Evolutionary conservation across 1,140 invertebrate genomes (phyloP), one percentile per base, ranked within the genome.

Genomic region (Orussus abietinus): DNA sequence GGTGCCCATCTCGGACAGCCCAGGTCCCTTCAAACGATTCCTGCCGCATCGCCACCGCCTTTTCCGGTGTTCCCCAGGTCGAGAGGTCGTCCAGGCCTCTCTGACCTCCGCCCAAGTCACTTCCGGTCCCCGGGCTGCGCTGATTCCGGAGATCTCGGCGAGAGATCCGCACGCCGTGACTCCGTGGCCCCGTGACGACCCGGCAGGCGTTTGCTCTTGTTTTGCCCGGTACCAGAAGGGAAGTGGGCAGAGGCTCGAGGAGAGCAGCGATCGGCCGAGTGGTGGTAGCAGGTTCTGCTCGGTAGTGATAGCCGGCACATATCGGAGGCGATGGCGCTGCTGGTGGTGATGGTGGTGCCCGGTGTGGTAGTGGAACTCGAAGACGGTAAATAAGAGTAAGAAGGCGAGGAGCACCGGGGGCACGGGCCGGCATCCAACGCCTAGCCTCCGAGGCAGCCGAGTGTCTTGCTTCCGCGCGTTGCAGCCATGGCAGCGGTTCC

Each of bases 151-250:
- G 56, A 66, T 63, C 61, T 49, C 58, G 51, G 50, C 46, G 44
- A 44, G 47, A 42, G 55, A 64, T 60, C 45, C 52, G 51, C 58
- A 49, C 59, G 55, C 49, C 62, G 58, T 60, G 58, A 61, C 59
- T 68, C 43, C 52, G 51, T 57, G 54, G 60, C 62, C 64, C 63
- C 62, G 57, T 69, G 63, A 67, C 66, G 66, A 65, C 59, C 63
- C 53, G 48, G 49, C 42, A 52, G 37, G 36, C 65, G 55, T 69
- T 67, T 67, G 62, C 58, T 66, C 58, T 61, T 66, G 63, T 68
- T 66, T n/a, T n/a, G n/a, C n/a, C 57, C 54, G 55, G 52, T 55
- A 62, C 49, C n/a, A 15, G 22, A 34, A 34, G 34, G 25, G 12
- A n/a, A 33, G 34, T 33, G 26, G 13, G 19, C 3, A 34, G 19